Conservation (phyloP, 2,888 invertebrate species). For the Pollenia amentaria region DNA sequence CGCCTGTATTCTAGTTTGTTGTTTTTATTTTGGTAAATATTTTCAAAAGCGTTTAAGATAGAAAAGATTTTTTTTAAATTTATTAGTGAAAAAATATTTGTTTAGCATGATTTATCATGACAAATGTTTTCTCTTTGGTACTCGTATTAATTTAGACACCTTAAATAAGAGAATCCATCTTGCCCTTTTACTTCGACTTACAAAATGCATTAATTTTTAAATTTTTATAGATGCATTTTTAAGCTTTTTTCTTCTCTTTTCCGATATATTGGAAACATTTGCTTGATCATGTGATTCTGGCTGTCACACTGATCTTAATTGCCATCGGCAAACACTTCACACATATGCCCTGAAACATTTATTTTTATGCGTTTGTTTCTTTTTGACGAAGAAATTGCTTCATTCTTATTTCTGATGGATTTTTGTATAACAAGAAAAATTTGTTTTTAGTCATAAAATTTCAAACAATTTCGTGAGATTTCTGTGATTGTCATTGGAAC, state of each 20-base stretch:
- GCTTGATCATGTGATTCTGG: constrained; percentile 32
- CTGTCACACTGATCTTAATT: constrained; percentile 10
- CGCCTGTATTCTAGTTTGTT: no score
- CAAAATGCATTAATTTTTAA: constrained; percentile 45
- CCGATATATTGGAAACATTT: constrained; percentile 14
- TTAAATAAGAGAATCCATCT: neutral
- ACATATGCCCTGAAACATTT: constrained; percentile 51
- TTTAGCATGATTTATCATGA: constrained; percentile 80
- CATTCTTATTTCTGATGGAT: constrained; percentile 21
- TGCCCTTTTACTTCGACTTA: neutral
- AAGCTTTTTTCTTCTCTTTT: constrained; percentile 20
- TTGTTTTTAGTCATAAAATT: constrained; percentile 53
- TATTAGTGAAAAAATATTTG: constrained; percentile 20
- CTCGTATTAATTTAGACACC: constrained; percentile 37
- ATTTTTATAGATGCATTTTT: constrained; percentile 27
- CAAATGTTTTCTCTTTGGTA: constrained; percentile 78
- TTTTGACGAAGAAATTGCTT: neutral
- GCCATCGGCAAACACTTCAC: constrained; percentile 35
- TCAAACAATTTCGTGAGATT: constrained; percentile 29
- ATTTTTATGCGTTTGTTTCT: constrained; percentile 3
- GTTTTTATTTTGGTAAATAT: no score
- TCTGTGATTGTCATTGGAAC: constrained; percentile 1
- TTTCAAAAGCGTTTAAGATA: no score
- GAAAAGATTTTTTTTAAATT: no score
- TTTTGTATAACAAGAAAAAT: constrained; percentile 10